Percentiles rank a stretch among this genome's conserved stretches.
Evolutionary conservation across 2,888 invertebrate genomes (phyloP).

Genomic region (Cryptus armator): DNA sequence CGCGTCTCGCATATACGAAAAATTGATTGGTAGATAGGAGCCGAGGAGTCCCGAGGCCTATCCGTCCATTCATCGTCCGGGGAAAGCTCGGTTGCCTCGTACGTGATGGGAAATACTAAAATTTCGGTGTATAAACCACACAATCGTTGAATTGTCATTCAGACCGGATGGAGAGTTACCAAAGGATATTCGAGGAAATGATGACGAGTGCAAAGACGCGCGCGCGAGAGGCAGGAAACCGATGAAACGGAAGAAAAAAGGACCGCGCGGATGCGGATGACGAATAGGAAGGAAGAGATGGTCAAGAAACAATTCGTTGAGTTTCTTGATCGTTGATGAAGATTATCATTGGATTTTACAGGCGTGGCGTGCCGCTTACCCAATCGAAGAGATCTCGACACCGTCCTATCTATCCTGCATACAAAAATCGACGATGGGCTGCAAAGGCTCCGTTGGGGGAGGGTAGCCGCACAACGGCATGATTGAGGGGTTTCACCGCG

Average conservation of each 20-base stretch:
- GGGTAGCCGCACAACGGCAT: constrained; percentile 52
- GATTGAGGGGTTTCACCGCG: constrained; percentile 62
- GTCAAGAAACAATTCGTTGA: constrained; percentile 11
- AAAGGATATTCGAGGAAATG: constrained; percentile 47
- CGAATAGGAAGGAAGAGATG: constrained; percentile 29
- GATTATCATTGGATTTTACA: constrained; percentile 25
- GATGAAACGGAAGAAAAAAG: constrained; percentile 17
- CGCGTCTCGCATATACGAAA: not conserved
- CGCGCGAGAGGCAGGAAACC: constrained; percentile 14
- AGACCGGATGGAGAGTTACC: constrained; percentile 48
- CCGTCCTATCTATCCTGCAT: constrained; percentile 31
- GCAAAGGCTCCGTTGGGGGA: constrained; percentile 11
- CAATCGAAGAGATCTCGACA: constrained; percentile 15
- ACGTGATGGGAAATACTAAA: constrained; percentile 69
- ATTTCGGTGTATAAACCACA: constrained; percentile 33
- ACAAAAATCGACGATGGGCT: constrained; percentile 14
- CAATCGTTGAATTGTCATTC: constrained; percentile 58
- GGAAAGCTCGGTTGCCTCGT: constrained; percentile 66
- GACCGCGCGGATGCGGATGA: constrained; percentile 46
- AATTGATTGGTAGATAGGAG: not conserved
- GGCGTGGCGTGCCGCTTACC: constrained; percentile 37
- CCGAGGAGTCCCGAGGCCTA: not conserved
- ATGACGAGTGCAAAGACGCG: constrained; percentile 24
- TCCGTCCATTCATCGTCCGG: constrained; percentile 40
- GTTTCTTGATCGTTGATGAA: constrained; percentile 33